phyloP scores from a whole-genome alignment of 1,140 invertebrate genomes.

The Dinoponera quadriceps region DNA sequence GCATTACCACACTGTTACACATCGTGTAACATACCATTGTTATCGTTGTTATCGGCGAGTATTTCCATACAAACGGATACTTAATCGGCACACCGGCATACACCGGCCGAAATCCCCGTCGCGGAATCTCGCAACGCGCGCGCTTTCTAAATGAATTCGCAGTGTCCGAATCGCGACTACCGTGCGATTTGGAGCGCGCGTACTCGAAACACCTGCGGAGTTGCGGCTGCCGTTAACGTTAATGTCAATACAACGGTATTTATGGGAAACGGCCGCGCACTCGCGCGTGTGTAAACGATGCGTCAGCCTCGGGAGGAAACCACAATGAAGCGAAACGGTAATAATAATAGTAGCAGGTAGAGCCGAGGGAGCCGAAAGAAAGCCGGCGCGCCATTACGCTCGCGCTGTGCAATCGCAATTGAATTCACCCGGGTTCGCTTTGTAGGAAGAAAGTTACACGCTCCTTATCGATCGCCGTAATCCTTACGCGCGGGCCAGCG shows the following conservation, averaged over 20 bases:
- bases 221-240: no score
- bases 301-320: neutral
- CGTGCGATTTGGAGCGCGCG: constrained; percentile 10
- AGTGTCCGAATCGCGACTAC: neutral
- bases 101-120: constrained; percentile 9
- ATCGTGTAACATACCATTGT: no score
- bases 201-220: no score
- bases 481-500: constrained; percentile 2
- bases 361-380: constrained; percentile 11
- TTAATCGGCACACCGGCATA: neutral
- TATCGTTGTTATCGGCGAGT: neutral
- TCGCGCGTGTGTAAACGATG: no score
- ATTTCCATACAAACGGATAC: neutral
- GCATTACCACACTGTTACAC: neutral
- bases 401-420: constrained; percentile 32
- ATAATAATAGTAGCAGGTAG: neutral
- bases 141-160: constrained; percentile 25
- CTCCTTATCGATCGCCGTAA: constrained; percentile 49
- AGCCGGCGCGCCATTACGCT: neutral
- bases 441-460: constrained; percentile 50
- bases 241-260: no score
- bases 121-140: constrained; percentile 33
- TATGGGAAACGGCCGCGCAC: neutral
- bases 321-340: constrained; percentile 10
- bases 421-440: neutral